phyloP scores from a whole-genome alignment of 2,797 vertebrate species.

The Eulemur coronatus region DNA sequence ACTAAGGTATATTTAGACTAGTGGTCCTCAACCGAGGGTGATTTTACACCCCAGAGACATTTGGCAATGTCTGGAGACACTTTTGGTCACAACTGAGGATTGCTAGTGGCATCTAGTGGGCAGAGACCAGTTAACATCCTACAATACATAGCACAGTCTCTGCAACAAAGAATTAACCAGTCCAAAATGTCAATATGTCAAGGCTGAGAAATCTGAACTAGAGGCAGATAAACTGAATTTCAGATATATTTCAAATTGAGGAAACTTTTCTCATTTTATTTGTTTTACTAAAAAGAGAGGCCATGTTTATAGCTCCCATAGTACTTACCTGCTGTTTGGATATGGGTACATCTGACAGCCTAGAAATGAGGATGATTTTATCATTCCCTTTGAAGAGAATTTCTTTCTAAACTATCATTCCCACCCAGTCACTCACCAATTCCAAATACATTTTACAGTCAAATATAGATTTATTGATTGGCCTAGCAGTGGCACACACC shows the following conservation, averaged over 20 bases:
- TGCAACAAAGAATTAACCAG: not conserved
- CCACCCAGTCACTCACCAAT: not conserved
- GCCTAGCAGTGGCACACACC: not conserved
- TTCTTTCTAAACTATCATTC: not conserved
- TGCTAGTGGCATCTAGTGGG: slow-evolving; percentile 44
- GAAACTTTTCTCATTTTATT: not conserved
- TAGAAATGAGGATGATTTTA: not conserved
- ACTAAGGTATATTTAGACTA: not conserved
- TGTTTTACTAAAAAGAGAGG: not conserved
- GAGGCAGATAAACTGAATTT: not conserved
- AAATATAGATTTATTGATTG: not conserved
- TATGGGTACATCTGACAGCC: not conserved
- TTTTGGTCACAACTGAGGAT: not conserved
- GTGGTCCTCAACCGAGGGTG: not conserved
- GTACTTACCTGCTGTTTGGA: not conserved
- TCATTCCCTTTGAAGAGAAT: slow-evolving; percentile 28
- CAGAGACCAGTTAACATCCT: not conserved
- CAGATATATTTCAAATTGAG: not conserved
- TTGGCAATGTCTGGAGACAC: not conserved
- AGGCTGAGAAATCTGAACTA: not conserved
- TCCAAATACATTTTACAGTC: slow-evolving; percentile 3
- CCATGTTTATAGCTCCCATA: not conserved
- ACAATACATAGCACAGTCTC: not conserved
- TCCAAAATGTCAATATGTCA: not conserved
- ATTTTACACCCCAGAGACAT: not conserved